A percentile compares a stretch with the other conserved stretches of the same genome.
Evolutionary conservation across 2,113 vertebrate genomes (phyloP).

Genomic region (Chamaea fasciata): DNA sequence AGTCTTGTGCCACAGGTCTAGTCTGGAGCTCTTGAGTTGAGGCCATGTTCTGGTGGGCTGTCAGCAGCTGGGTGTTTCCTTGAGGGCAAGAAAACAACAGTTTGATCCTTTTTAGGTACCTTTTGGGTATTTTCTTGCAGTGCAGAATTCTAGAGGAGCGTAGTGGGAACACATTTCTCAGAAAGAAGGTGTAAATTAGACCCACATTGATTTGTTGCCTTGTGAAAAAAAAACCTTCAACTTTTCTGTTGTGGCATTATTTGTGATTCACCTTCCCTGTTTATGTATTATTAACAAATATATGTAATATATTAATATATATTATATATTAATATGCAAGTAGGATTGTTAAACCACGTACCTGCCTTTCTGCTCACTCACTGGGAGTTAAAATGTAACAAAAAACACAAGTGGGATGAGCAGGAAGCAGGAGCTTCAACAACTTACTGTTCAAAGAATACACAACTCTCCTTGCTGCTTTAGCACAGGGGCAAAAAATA

Average conservation of each 20-base stretch:
- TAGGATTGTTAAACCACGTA: background rate
- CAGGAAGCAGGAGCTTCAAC: background rate
- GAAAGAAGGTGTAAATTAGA: background rate
- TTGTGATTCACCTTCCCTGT: background rate
- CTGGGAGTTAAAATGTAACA: background rate
- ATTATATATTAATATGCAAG: background rate
- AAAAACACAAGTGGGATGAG: background rate
- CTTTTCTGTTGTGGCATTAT: background rate
- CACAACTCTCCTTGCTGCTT: background rate
- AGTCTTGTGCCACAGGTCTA: background rate
- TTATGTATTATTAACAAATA: background rate
- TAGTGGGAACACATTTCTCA: background rate
- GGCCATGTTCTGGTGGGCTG: background rate
- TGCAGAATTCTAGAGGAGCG: background rate
- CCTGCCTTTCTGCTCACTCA: background rate
- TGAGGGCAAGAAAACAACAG: background rate
- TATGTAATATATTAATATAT: background rate
- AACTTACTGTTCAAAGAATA: background rate
- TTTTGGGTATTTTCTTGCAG: background rate
- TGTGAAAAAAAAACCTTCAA: background rate
- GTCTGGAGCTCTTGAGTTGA: background rate
- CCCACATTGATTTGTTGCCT: background rate
- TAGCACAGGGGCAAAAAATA: background rate
- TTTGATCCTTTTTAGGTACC: background rate
- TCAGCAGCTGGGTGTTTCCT: background rate